Percentiles rank a stretch among this genome's conserved stretches.
These are phyloP conservation scores for Phrynosoma platyrhinos DNA, from an alignment of 2,113 vertebrate genomes.

Conservation along the genomic window DNA sequence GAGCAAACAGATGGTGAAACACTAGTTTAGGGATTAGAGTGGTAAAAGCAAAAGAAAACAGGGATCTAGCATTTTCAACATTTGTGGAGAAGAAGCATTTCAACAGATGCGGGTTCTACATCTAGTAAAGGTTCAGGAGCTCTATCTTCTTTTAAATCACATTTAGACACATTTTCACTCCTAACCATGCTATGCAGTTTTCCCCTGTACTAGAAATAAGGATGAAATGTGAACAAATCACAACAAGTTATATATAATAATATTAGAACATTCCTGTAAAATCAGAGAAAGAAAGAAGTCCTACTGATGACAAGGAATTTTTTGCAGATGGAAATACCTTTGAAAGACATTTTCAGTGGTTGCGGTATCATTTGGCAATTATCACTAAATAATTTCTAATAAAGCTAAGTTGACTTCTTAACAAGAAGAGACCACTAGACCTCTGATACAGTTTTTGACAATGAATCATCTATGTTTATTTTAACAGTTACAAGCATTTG, in stretches of 20 bases:
- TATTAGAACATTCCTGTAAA: neutral
- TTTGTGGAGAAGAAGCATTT: too few relatives aligned
- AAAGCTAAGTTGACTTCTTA: neutral
- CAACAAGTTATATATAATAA: neutral
- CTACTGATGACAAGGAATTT: neutral
- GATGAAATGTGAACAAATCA: neutral
- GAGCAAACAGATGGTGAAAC: too few relatives aligned
- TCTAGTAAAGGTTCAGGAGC: neutral
- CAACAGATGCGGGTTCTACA: too few relatives aligned
- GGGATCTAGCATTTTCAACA: too few relatives aligned
- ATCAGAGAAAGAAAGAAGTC: neutral
- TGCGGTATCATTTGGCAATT: neutral
- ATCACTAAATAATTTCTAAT: neutral
- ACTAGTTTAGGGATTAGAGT: neutral
- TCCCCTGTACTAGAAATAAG: neutral
- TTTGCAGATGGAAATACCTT: neutral
- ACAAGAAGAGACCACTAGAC: neutral
- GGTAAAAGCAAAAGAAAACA: neutral
- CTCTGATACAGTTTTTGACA: neutral
- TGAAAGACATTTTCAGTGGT: neutral
- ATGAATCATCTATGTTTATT: conserved; percentile 48
- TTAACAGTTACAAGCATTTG: conserved; percentile 80
- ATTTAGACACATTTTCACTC: neutral
- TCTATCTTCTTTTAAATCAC: neutral
- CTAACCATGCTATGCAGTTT: neutral